Percentiles rank a stretch among this genome's conserved stretches.
These are phyloP conservation scores for Crocodylus rhombifer DNA, from an alignment of 2,797 vertebrate genomes.

Conservation along the genomic window DNA sequence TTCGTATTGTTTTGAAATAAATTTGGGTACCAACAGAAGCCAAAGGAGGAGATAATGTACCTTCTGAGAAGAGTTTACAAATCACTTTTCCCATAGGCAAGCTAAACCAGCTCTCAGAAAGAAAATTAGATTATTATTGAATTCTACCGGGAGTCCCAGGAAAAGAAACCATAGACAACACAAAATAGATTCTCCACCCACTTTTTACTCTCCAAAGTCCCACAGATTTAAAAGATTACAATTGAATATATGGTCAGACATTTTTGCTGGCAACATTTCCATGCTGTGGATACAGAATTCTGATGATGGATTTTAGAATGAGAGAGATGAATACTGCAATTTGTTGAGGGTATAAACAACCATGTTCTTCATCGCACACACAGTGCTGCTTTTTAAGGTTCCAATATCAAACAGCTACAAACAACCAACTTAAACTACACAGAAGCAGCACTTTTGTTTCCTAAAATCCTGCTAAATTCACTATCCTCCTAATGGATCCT, in stretches of 20 bases:
- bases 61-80: not conserved
- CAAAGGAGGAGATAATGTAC: not conserved
- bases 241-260: not conserved
- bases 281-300: not conserved
- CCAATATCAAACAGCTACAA: not conserved
- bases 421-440: not conserved
- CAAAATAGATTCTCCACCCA: not conserved
- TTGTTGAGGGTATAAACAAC: not conserved
- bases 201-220: slow-evolving; percentile 2
- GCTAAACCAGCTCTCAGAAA: not conserved
- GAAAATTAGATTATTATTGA: slow-evolving; percentile 17
- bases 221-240: not conserved
- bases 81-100: not conserved
- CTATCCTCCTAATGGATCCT: not conserved
- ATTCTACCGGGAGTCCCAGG: not conserved
- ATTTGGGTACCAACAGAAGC: not conserved
- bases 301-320: slow-evolving; percentile 3
- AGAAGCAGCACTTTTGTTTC: not conserved
- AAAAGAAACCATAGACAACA: slow-evolving; percentile 11
- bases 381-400: not conserved
- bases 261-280: not conserved
- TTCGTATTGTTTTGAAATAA: not conserved
- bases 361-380: not conserved
- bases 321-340: not conserved
- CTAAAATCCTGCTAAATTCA: not conserved